These are phyloP conservation scores for Aphyosemion australe DNA, from an alignment of 2,113 vertebrate genomes.

Conservation along the genomic window DNA sequence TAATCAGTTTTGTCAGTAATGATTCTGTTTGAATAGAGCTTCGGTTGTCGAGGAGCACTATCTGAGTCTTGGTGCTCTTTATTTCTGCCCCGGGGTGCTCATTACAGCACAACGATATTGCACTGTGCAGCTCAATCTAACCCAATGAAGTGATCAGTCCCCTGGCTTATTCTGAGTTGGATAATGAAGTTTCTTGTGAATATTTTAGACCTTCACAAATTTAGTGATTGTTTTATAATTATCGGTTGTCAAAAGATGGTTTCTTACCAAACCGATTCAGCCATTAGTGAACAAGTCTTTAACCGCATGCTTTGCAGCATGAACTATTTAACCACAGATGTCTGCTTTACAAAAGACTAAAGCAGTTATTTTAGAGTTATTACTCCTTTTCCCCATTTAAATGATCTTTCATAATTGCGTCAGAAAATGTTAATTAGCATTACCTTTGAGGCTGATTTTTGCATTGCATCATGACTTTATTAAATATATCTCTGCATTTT, in stretches of 20 bases:
- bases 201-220: slow-evolving; percentile 34
- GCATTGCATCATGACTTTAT: neutral
- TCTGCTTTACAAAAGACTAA: neutral
- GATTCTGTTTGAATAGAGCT: slow-evolving; percentile 54
- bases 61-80: slow-evolving; percentile 43
- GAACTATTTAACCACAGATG: neutral
- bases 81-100: slow-evolving; percentile 54
- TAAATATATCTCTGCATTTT: no score
- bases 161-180: slow-evolving; percentile 41
- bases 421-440: neutral
- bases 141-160: slow-evolving; percentile 55
- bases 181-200: slow-evolving; percentile 50
- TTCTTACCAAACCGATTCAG: no score
- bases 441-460: neutral
- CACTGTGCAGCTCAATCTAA: slow-evolving; percentile 40
- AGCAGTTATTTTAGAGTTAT: neutral
- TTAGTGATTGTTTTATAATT: slow-evolving; percentile 33
- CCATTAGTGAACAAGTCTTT: neutral
- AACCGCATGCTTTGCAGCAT: slow-evolving; percentile 4
- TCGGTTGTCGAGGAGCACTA: slow-evolving; percentile 42
- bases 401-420: neutral
- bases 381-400: no score
- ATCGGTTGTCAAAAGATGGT: neutral
- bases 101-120: slow-evolving; percentile 56
- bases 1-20: slow-evolving; percentile 46